Base-by-base conservation (phyloP, 2,113 vertebrate genomes). In the Gavia stellata region DNA sequence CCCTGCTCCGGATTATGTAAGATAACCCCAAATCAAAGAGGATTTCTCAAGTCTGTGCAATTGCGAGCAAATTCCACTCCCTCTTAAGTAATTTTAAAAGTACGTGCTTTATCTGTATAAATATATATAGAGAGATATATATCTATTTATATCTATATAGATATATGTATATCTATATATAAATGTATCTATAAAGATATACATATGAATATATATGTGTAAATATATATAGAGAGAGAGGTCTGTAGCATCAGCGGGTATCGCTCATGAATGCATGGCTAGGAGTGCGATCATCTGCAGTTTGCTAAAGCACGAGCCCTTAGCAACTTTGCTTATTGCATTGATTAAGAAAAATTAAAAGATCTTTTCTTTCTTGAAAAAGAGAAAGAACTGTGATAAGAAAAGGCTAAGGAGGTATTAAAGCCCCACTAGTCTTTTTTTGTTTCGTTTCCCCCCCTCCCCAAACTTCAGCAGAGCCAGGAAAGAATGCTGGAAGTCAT, bases 401-500 rank as follows among this genome's bases (percentile, higher is more conserved):
- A 95, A 97, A 97, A 98, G 96, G 93, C 96, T 96, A 97, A 96
- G 81, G 82, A 95, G 94, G 92, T 95, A 95, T 96, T 95, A 97
- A 96, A 97, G 95, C 92, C 91, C 90, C 36, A 29, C 96, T 94
- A 95, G 80, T 94, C 88, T 92, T 96, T 92, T 92, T 81, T 92
- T 75, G 29, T 34, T 55, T 87, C 81, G 66, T 62, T 75, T 31
- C 33, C 47, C 50, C 44, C n/a, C 36, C 58, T 34, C 36, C 58
- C 71, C 49, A 58, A 80, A 63, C 42, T 71, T 86, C 85, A 84
- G 90, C 82, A 96, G 97, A 97, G 94, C 93, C 93, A 96, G 96
- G 94, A 97, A 98, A 98, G 98, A 98, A 98, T 98, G 97, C 96
- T 98, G 95, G 96, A 98, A 98, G 97, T 98, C 98, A 97, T 98